Evolutionary conservation across 2,797 vertebrate genomes (phyloP).

Genomic region (Poecilia wingei): DNA sequence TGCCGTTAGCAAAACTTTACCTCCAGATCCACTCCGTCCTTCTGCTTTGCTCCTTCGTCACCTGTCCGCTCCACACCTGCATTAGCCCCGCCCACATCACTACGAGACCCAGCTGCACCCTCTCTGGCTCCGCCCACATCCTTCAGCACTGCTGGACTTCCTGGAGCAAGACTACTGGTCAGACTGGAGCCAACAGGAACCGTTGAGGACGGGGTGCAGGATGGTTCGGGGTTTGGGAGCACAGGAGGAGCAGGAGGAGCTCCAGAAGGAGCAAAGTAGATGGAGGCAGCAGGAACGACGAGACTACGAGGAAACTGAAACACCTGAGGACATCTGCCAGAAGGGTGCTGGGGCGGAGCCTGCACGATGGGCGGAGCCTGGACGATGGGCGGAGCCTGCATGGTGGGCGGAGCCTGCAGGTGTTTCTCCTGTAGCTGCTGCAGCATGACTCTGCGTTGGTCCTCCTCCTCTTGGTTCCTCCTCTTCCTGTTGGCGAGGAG

Average conservation of each 20-base stretch:
- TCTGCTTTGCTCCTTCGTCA: background rate
- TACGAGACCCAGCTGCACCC: background rate
- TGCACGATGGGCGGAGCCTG: no score
- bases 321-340: background rate
- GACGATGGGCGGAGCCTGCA: background rate
- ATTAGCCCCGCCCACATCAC: background rate
- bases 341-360: background rate
- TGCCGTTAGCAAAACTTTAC: background rate
- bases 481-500: slow-evolving; percentile 71
- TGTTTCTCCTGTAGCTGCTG: background rate
- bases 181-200: background rate
- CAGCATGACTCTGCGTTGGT: slow-evolving; percentile 4
- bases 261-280: background rate
- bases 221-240: background rate
- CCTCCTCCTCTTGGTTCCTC: slow-evolving; percentile 58
- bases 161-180: background rate
- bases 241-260: background rate
- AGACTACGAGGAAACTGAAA: background rate
- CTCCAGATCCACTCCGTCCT: background rate
- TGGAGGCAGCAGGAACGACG: background rate
- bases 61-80: background rate
- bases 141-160: background rate
- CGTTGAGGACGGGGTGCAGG: background rate
- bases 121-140: background rate
- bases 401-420: background rate